These are phyloP conservation scores for Hoplias malabaricus DNA, from an alignment of 2,113 vertebrate genomes.

Conservation along the genomic window DNA sequence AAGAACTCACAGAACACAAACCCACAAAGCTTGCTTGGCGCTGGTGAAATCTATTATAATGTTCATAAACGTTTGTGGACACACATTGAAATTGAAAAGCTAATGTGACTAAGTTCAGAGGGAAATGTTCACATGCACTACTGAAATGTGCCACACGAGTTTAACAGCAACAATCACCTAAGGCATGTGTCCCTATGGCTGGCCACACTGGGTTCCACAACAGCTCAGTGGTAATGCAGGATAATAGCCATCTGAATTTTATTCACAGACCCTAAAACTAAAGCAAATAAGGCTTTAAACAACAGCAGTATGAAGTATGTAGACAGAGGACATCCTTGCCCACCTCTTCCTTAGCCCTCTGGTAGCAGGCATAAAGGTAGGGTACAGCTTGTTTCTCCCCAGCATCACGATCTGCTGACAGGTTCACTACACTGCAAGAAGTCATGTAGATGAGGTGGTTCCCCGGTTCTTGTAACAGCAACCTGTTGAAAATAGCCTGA, in stretches of 20 bases:
- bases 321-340: background rate
- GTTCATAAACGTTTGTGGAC: background rate
- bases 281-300: background rate
- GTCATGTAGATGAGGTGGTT: conserved; percentile 95
- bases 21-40: background rate
- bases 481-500: conserved; percentile 89
- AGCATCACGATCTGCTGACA: conserved; percentile 92
- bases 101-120: too few relatives aligned
- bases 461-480: conserved; percentile 89
- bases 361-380: conserved; percentile 92
- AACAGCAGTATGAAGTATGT: background rate
- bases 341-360: conserved; percentile 93
- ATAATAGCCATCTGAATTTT: background rate
- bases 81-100: too few relatives aligned
- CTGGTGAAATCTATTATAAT: background rate
- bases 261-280: background rate
- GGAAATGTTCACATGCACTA: too few relatives aligned
- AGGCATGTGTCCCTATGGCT: background rate
- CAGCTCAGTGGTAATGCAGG: background rate
- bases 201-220: background rate
- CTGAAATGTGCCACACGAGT: too few relatives aligned
- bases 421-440: conserved; percentile 78
- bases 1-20: background rate
- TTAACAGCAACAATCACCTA: background rate
- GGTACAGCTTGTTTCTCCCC: conserved; percentile 88